Base-by-base conservation (phyloP, 30 jellyfish, hydroid and myxozoan genomes). In the Turritopsis dohrnii region DNA sequence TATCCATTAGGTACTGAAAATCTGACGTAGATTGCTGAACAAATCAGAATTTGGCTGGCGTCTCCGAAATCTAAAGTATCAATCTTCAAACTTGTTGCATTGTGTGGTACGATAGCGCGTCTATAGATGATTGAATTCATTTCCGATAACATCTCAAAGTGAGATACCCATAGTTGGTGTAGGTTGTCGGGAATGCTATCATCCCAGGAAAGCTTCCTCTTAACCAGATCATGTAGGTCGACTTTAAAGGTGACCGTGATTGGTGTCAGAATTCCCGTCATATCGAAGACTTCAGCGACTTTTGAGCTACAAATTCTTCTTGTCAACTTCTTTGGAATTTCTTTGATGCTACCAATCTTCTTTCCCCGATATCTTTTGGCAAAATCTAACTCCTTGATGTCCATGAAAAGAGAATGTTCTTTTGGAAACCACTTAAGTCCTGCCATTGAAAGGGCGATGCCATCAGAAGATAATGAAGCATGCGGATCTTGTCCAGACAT, bases 301-400 rank as follows among this genome's bases (percentile, higher is more conserved):
- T 69, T 9, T 9, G 77, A 69, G 9, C 21, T 69, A 27, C 77
- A 69, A 27, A 69, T 69, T 69, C 77, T 69, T 69, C 77, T 69
- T 0, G 77, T 0, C 0, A 69, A 19, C 77, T 69, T 69, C n/a
- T 23, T 69, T 19, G 77, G 77, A 9, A 69, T n/a, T 19, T 69
- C 77, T 69, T 1, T 69, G 17, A 7, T 9, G 5, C 16, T 69
- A 0, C 30, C 77, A 69, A 69, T 27, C 19, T 19, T 69, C 22
- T 1, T 69, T 16, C 5, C 77, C 17, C 77, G 77, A 69, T 69
- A 69, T 19, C 19, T 69, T 19, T 69, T 69, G 0, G 77, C 77
- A 69, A 69, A 69, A 0, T 69, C 77, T n/a, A 69, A 0, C 8
- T n/a, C n/a, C n/a, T 69, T 69, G 77, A 69, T 69, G 5, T 69